Evolutionary conservation across 1,140 invertebrate species (phyloP).

Genomic region (Tachypleus tridentatus): DNA sequence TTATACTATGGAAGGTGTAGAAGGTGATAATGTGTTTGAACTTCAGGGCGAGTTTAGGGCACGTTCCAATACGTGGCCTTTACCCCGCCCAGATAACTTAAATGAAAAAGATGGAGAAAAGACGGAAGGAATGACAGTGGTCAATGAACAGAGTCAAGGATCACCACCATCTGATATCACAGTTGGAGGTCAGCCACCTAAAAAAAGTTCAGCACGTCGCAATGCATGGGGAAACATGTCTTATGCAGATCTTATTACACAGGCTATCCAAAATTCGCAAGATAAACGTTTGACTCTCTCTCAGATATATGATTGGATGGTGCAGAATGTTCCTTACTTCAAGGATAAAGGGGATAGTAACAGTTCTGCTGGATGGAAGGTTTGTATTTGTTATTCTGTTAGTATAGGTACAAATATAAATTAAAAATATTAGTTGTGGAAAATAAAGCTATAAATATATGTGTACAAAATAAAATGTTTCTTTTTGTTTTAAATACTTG

Average conservation of each 20-base stretch:
- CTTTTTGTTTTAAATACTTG: too few relatives aligned
- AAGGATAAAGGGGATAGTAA: constrained; percentile 99
- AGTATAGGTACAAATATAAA: too few relatives aligned
- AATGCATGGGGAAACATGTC: constrained; percentile 99
- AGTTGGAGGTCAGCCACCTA: constrained; percentile 30
- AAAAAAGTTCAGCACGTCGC: constrained; percentile 46
- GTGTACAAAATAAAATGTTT: too few relatives aligned
- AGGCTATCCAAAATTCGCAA: constrained; percentile 89
- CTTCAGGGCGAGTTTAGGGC: constrained; percentile 27
- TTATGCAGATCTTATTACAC: constrained; percentile 98
- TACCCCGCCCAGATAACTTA: constrained; percentile 1
- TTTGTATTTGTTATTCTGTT: constrained; percentile 37
- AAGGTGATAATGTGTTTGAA: too few relatives aligned
- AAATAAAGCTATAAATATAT: too few relatives aligned
- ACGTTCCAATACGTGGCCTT: constrained; percentile 12
- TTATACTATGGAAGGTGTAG: too few relatives aligned
- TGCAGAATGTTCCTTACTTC: constrained; percentile 98
- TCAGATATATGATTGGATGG: constrained; percentile 99
- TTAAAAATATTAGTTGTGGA: too few relatives aligned
- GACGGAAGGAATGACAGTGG: constrained; percentile 20
- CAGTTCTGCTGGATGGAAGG: constrained; percentile 99
- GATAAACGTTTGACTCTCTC: constrained; percentile 91
- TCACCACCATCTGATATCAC: background rate
- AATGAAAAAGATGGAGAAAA: constrained; percentile 21
- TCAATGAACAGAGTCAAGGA: too few relatives aligned